Conservation (phyloP, 2,888 invertebrate genomes). For the Diarsia rubi region DNA sequence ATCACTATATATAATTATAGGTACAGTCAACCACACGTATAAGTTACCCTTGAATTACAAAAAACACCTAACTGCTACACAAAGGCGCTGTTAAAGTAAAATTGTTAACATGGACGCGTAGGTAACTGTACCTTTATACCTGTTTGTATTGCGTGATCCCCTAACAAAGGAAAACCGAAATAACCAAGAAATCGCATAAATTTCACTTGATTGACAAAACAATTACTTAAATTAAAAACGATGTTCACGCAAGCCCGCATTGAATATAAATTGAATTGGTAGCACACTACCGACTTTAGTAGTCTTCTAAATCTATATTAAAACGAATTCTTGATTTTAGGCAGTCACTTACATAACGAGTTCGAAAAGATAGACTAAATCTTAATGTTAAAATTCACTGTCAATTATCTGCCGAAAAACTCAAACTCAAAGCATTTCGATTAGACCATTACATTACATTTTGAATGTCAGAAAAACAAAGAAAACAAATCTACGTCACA, state of each 20-base stretch:
- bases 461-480: no score
- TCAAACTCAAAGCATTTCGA: no score
- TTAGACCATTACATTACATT: no score
- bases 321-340: constrained; percentile 12
- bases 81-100: not conserved
- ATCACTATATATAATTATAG: constrained; percentile 24
- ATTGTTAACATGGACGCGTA: not conserved
- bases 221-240: constrained; percentile 79
- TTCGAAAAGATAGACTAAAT: not conserved
- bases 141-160: constrained; percentile 64
- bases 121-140: constrained; percentile 31
- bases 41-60: not conserved
- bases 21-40: constrained; percentile 10
- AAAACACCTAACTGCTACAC: not conserved
- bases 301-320: constrained; percentile 21
- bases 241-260: constrained; percentile 72
- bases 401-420: no score
- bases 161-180: constrained; percentile 60
- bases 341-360: not conserved
- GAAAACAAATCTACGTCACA: no score
- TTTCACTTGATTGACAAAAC: constrained; percentile 78
- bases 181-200: constrained; percentile 71
- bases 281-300: constrained; percentile 14
- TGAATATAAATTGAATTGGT: constrained; percentile 57
- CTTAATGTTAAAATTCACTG: not conserved